Evolutionary conservation across 2,888 invertebrate genomes (phyloP), one percentile per base, ranked within the genome.

Genomic region (Conchocele bisecta): DNA sequence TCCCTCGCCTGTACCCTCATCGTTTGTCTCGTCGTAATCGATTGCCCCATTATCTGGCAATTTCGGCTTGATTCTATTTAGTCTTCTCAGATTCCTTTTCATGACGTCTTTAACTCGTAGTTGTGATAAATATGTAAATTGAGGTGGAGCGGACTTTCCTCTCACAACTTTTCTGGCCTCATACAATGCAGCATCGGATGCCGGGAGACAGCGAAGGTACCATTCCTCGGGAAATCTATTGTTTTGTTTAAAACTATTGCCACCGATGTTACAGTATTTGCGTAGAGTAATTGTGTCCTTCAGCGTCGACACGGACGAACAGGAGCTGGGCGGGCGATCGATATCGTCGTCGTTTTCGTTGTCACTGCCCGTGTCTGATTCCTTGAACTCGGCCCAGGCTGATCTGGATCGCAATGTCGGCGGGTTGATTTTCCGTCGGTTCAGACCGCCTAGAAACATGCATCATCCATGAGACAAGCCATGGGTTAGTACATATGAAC

Each of bases 121-220:
- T 56, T 66, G 68, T 28, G 54, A 50, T 5, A 69, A 67, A 35
- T 68, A 74, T 17, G 53, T 53, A 57, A 75, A 68, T 11, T 53
- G 42, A 28, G 74, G 63, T 13, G 81, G 75, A 6, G 78, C 79
- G 4, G 75, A 73, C 39, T 76, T 79, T 22, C 72, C 67, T 13
- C 75, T 39, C 11, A n/a, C 60, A 46, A 33, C 72, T 35, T 48
- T 72, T 31, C 46, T 69, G 22, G 67, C 63, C 63, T 75, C 75
- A 46, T 79, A 65, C 13, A 83, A 59, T 3, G 75, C 76, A 3
- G 77, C 75, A 65, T 83, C 83, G 1, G 81, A 77, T 6, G 83
- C 75, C 1, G 73, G 80, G 9, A 83, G 60, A 44, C 79, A 80
- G 11, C 68, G 63, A 1, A 75, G 67, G 42, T 80, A 83, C 80